Evolutionary conservation across 2,888 invertebrate species (phyloP), one percentile per base, ranked within the genome.

Genomic region (Rotaria sp.): DNA sequence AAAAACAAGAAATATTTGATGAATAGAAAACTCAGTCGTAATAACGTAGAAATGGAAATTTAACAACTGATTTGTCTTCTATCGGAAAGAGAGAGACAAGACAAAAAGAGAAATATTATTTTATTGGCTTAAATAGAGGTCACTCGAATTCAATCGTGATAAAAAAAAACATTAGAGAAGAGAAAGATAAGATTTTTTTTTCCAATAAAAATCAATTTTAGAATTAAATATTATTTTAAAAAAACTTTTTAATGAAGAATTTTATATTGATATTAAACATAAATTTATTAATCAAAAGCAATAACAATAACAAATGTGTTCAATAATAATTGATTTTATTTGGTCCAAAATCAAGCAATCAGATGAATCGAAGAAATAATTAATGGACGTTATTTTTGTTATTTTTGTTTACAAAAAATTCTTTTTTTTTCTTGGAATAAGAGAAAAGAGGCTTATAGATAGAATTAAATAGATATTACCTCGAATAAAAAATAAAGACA

Each of bases 21-120:
- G n/a, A 30, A 26, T n/a, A 67, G 35, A 67, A 67, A 38, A 67
- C 15, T 67, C 35, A 38, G 67, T 35, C 67, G 35, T 67, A 67
- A 67, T 67, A 35, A 67, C 35, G 8, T 67, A 67, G 67, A 67
- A 67, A 67, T 35, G 30, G 67, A 35, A 67, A 67, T 35, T 67
- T 67, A 67, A 67, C 67, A 67, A 67, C 67, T 67, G 67, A 67
- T 67, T 67, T 67, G 67, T 67, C 67, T 67, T 67, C 67, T 67
- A 67, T 67, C 67, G 35, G 67, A 67, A 67, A 35, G 67, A 67
- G 67, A 67, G 67, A 67, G 67, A 67, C 67, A 30, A 67, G 67
- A 67, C 67, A 67, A 67, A 67, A 67, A 67, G 67, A 67, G 67
- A 67, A 67, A 67, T 67, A 67, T 67, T 67, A 67, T 67, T 35